phyloP scores from a whole-genome alignment of 2,797 vertebrate species.

The Alca torda region DNA sequence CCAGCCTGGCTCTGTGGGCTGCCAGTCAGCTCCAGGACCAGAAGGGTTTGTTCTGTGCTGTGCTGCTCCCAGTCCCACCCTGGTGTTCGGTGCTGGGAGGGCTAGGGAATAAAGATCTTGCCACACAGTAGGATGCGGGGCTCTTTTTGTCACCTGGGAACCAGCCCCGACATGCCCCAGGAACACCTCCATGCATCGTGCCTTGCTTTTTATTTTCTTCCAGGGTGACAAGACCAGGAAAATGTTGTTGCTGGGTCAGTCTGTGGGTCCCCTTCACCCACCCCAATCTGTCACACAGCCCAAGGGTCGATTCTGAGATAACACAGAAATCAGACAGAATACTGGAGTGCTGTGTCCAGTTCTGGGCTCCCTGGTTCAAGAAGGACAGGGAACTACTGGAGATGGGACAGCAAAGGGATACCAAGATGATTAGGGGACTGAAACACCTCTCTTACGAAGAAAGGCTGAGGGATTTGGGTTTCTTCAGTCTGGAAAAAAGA shows the following conservation, averaged over 20 bases:
- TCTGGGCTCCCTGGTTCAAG: too few relatives aligned
- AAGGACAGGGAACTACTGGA: too few relatives aligned
- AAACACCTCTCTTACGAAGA: too few relatives aligned
- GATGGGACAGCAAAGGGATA: too few relatives aligned
- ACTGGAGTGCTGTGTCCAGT: too few relatives aligned
- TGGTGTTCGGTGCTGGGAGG: background rate
- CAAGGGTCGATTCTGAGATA: fast-evolving
- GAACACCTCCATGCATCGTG: fast-evolving
- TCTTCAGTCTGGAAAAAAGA: too few relatives aligned
- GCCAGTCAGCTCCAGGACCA: background rate
- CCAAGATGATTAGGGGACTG: too few relatives aligned
- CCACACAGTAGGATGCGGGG: fast-evolving
- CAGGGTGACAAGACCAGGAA: background rate
- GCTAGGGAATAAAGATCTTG: background rate
- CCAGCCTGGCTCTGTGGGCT: background rate
- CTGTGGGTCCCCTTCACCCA: fast-evolving
- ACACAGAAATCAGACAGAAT: background rate
- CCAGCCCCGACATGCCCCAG: background rate
- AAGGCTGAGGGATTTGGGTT: too few relatives aligned
- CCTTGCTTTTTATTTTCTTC: background rate
- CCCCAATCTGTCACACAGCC: background rate
- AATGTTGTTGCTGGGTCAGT: background rate
- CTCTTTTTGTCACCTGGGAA: background rate
- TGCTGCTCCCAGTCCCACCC: background rate
- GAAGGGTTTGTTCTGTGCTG: background rate